These are phyloP conservation scores for Palythoa heliodiscus DNA, from an alignment of 92 coral and sea anemone species.

Conservation along the genomic window DNA sequence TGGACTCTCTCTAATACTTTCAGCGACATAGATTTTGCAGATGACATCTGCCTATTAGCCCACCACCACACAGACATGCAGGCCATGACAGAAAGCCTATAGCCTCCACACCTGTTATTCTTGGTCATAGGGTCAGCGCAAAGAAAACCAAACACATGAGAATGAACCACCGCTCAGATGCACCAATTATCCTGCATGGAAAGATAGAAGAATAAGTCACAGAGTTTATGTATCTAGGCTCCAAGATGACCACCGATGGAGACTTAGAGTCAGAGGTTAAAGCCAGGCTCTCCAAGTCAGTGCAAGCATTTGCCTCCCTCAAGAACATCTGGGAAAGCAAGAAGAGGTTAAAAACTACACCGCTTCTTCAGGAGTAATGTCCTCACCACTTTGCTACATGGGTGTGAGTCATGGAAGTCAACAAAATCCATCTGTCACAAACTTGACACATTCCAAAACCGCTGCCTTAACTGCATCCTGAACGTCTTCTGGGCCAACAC, in stretches of 20 bases:
- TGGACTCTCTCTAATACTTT: too few species aligned
- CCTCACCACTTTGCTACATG: too few species aligned
- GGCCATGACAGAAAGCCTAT: not conserved
- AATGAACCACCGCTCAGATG: not conserved
- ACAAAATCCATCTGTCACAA: too few species aligned
- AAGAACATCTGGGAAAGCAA: conserved; percentile 3
- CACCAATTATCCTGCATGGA: not conserved
- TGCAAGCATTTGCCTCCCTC: too few species aligned
- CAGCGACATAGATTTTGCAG: too few species aligned
- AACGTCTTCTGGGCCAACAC: not conserved
- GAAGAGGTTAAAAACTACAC: not conserved
- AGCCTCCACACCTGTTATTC: not conserved
- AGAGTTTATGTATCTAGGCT: not conserved
- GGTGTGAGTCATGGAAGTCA: too few species aligned
- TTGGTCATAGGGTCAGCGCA: not conserved
- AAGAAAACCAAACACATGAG: conserved; percentile 22
- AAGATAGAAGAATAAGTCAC: conserved; percentile 4
- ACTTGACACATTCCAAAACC: not conserved
- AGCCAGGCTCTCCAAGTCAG: too few species aligned
- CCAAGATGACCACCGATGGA: too few species aligned
- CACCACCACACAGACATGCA: too few species aligned
- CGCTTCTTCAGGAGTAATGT: too few species aligned
- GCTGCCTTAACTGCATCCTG: not conserved
- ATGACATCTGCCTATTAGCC: too few species aligned
- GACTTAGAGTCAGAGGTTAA: too few species aligned